These are phyloP conservation scores for Paramormyrops hopkinsi DNA, from an alignment of 2,797 vertebrate genomes.

Conservation along the genomic window DNA sequence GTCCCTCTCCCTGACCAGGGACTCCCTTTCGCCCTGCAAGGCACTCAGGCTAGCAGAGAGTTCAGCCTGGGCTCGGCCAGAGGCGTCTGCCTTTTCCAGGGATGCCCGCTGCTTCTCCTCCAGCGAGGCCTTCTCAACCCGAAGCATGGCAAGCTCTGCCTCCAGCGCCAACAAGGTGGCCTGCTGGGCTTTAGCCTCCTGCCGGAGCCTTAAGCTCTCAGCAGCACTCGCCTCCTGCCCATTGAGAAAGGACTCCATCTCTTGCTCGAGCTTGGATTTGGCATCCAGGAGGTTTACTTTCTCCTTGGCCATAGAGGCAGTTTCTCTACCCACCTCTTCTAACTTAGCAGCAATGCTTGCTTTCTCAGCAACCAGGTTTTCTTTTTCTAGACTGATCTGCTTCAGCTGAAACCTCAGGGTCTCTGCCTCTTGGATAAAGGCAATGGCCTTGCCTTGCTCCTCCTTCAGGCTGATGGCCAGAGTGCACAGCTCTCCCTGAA, in stretches of 20 bases:
- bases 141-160: slow-evolving; percentile 43
- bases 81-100: slow-evolving; percentile 50
- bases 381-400: slow-evolving; percentile 55
- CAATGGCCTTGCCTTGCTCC: slow-evolving; percentile 55
- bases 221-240: slow-evolving; percentile 46
- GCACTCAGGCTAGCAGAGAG: slow-evolving; percentile 57
- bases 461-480: slow-evolving; percentile 46
- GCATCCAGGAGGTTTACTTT: slow-evolving; percentile 58
- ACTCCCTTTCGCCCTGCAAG: slow-evolving; percentile 62
- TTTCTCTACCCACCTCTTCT: slow-evolving; percentile 52
- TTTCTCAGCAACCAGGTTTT: slow-evolving; percentile 50
- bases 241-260: slow-evolving; percentile 54
- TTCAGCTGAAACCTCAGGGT: slow-evolving; percentile 49
- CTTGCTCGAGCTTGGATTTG: slow-evolving; percentile 52
- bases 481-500: slow-evolving; percentile 53
- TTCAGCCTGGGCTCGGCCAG: slow-evolving; percentile 59
- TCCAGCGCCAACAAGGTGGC: slow-evolving; percentile 47
- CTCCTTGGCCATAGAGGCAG: slow-evolving; percentile 52
- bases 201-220: slow-evolving; percentile 47
- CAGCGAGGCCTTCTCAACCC: slow-evolving; percentile 57
- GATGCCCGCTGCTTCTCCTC: slow-evolving; percentile 54
- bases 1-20: slow-evolving; percentile 68
- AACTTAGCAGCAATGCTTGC: slow-evolving; percentile 53
- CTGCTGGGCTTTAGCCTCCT: slow-evolving; percentile 53
- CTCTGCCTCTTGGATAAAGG: slow-evolving; percentile 53